Evolutionary conservation across 2,113 vertebrate species (phyloP).

Genomic region (Ploceus nigricollis): DNA sequence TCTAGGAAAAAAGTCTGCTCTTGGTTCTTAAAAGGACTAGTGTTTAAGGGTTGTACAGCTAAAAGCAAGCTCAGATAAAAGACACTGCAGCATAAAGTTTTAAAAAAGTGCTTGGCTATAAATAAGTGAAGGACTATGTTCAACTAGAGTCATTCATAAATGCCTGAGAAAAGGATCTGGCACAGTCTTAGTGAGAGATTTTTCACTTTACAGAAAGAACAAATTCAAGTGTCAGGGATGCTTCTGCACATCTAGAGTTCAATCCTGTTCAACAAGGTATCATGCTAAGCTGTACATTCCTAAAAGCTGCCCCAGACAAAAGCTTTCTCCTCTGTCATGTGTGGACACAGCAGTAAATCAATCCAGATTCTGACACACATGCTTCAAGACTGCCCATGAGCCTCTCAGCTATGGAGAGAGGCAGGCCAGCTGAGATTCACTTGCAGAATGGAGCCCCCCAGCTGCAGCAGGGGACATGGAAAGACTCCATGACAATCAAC

Average conservation of each 20-base stretch:
- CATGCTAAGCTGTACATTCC: not conserved
- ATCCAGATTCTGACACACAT: not conserved
- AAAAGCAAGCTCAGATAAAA: not conserved
- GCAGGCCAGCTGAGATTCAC: not conserved
- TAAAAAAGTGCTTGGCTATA: not conserved
- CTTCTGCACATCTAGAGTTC: not conserved
- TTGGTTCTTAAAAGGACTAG: not conserved
- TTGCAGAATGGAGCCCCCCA: not conserved
- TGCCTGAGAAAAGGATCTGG: not conserved
- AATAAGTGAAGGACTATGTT: not conserved
- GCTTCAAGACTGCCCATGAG: not conserved
- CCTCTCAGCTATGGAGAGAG: not conserved
- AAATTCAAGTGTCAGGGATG: not conserved
- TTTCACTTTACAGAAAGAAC: not conserved
- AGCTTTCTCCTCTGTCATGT: not conserved
- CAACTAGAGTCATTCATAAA: not conserved
- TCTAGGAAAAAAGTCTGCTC: not conserved
- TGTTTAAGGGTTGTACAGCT: not conserved
- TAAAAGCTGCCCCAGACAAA: not conserved
- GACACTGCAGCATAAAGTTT: not conserved
- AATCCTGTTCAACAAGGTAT: not conserved
- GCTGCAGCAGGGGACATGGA: not conserved
- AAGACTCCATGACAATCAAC: not conserved
- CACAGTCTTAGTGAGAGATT: not conserved
- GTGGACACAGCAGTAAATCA: not conserved